A percentile compares a stretch with the other conserved stretches of the same genome.
These are phyloP conservation scores for Antechinus flavipes DNA, from an alignment of 2,113 vertebrate species.

Conservation along the genomic window DNA sequence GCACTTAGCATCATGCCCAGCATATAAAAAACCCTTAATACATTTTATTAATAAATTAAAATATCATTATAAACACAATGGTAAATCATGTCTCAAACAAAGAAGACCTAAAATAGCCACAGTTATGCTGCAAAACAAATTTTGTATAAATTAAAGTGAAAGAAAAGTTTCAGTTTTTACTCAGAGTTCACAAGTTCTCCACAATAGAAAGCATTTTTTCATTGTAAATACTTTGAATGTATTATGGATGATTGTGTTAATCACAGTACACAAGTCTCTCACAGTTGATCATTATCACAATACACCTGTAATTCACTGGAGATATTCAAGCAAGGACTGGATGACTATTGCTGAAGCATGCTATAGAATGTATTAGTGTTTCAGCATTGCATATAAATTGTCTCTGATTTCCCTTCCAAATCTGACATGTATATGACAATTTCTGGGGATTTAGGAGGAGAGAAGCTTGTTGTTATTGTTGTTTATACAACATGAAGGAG, in stretches of 20 bases:
- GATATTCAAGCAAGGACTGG: too few species aligned
- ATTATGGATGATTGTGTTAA: background rate
- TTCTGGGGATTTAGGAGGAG: background rate
- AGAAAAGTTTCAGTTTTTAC: background rate
- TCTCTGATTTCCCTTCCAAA: background rate
- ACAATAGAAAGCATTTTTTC: background rate
- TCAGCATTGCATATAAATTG: background rate
- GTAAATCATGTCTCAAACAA: background rate
- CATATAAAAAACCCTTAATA: background rate
- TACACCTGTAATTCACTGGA: background rate
- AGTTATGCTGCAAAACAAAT: background rate
- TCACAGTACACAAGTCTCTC: background rate
- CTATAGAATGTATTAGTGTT: background rate
- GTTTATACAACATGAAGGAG: background rate
- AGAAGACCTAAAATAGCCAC: background rate
- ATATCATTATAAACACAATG: background rate
- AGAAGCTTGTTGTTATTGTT: background rate
- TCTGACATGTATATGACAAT: background rate
- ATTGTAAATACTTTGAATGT: background rate
- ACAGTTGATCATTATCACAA: background rate
- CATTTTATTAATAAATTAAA: background rate
- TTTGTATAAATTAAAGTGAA: too few species aligned
- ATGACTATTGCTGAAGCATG: too few species aligned
- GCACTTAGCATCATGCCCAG: background rate
- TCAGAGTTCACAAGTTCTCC: background rate